A percentile compares a stretch with the other conserved stretches of the same genome.
Conservation (phyloP, 1,140 invertebrate genomes). For the Vollenhovia emeryi region DNA sequence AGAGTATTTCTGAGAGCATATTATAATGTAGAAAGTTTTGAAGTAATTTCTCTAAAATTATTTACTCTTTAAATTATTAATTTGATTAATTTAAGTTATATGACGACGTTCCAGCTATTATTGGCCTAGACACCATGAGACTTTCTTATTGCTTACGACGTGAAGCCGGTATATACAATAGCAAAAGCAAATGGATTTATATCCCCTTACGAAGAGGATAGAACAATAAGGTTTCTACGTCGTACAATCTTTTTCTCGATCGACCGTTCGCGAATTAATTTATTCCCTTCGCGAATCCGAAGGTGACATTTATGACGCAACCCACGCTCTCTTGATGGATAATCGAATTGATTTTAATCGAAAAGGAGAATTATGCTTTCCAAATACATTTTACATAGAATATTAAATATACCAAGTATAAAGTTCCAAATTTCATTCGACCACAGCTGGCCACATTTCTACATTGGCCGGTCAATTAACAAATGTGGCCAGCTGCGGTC, state of each 20-base stretch:
- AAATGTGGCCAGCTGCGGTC: too few relatives aligned
- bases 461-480: too few relatives aligned
- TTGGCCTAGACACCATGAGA: background rate
- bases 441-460: too few relatives aligned
- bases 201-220: constrained; percentile 74
- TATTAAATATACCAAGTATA: too few relatives aligned
- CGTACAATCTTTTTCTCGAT: constrained; percentile 67
- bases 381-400: too few relatives aligned
- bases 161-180: constrained; percentile 10
- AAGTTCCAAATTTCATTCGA: too few relatives aligned
- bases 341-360: background rate
- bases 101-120: background rate
- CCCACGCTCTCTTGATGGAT: background rate
- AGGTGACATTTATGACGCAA: constrained; percentile 17
- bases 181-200: constrained; percentile 74
- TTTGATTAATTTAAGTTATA: background rate
- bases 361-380: background rate
- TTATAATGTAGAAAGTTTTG: background rate
- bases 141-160: background rate
- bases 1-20: background rate
- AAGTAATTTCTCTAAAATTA: background rate
- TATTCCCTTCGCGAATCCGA: constrained; percentile 22
- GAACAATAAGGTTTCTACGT: constrained; percentile 78
- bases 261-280: constrained; percentile 58
- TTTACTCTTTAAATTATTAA: too few relatives aligned